Conservation (phyloP, 1,140 invertebrate species). For the Drosophila bocki region DNA sequence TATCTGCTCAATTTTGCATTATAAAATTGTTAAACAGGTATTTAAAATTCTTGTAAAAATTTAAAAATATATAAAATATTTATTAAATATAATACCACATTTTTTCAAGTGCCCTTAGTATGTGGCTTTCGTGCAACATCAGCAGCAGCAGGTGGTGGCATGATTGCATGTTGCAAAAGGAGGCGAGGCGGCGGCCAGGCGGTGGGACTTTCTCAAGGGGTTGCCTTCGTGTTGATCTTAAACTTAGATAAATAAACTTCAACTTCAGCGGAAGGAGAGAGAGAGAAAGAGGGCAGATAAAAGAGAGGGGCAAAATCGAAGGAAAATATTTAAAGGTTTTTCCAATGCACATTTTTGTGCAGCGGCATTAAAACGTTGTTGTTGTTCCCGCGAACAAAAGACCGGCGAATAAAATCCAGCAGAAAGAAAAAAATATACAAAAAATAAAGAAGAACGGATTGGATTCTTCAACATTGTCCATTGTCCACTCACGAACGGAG, state of each 20-base stretch:
- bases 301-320: not conserved
- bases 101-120: constrained; percentile 31
- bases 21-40: no score
- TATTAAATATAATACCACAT: no score
- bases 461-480: constrained; percentile 46
- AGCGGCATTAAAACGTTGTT: constrained; percentile 72
- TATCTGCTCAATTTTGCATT: not conserved
- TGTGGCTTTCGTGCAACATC: constrained; percentile 44
- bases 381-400: constrained; percentile 54
- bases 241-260: constrained; percentile 82
- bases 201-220: constrained; percentile 45
- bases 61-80: not conserved
- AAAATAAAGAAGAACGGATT: constrained; percentile 25
- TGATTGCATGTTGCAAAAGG: constrained; percentile 67
- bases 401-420: constrained; percentile 23
- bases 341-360: constrained; percentile 69
- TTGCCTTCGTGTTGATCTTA: constrained; percentile 77
- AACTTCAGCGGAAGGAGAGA: constrained; percentile 29
- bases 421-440: constrained; percentile 27
- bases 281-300: not conserved
- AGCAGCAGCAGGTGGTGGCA: constrained; percentile 76
- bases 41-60: not conserved
- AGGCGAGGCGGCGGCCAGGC: not conserved
- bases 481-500: constrained; percentile 56
- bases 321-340: constrained; percentile 58